phyloP scores from a whole-genome alignment of 2,113 vertebrate species.

The Phalacrocorax pelagicus region DNA sequence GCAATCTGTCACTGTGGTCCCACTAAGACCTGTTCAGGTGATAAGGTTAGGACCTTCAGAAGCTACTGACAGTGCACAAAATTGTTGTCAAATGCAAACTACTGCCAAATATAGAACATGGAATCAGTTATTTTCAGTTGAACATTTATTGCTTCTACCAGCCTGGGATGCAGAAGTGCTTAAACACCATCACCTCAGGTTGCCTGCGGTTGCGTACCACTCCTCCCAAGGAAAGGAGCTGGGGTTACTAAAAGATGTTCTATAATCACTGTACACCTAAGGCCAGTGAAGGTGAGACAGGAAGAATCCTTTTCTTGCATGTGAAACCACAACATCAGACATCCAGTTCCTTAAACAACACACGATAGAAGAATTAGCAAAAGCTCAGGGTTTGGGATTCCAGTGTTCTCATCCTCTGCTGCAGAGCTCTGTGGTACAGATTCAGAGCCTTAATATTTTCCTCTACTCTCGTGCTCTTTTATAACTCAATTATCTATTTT shows the following conservation, averaged over 20 bases:
- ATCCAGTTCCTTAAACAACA: not conserved
- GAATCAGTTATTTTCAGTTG: not conserved
- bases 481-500: not conserved
- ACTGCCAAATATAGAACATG: not conserved
- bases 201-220: accelerated
- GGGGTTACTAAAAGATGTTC: not conserved
- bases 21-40: not conserved
- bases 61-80: not conserved
- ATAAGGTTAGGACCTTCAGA: not conserved
- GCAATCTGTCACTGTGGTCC: not conserved
- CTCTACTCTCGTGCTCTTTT: not conserved
- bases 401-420: not conserved
- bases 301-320: not conserved
- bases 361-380: not conserved
- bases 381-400: not conserved
- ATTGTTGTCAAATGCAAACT: not conserved
- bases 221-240: not conserved
- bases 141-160: not conserved
- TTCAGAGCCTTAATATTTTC: not conserved
- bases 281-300: not conserved
- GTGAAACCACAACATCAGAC: not conserved
- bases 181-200: not conserved
- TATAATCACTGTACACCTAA: not conserved
- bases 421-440: not conserved
- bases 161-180: not conserved